phyloP scores from a whole-genome alignment of 2,113 vertebrate species.

The Varanus komodoensis region DNA sequence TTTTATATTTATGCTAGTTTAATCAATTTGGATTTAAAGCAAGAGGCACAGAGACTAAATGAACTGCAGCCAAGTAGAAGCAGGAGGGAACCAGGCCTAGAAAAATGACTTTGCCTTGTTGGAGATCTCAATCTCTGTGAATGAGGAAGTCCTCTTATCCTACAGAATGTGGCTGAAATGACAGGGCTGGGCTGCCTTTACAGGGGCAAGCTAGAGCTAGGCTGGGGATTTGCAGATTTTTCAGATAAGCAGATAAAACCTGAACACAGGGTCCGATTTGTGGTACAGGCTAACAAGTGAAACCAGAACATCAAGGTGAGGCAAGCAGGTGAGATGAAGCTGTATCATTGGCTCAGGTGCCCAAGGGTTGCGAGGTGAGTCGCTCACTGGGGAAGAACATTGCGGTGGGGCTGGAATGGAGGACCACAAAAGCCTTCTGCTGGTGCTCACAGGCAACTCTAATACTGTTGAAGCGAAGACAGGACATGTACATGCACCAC shows the following conservation, averaged over 20 bases:
- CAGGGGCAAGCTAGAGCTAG: neutral
- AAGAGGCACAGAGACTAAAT: conserved; percentile 4
- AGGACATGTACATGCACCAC: no score
- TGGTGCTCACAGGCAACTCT: no score
- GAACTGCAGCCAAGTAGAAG: neutral
- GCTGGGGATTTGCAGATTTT: neutral
- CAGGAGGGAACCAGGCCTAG: neutral
- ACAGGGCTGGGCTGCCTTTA: neutral
- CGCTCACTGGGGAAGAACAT: neutral
- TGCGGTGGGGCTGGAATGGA: neutral
- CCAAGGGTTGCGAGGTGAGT: neutral
- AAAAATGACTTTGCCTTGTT: neutral
- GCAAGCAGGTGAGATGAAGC: neutral
- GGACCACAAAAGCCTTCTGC: neutral
- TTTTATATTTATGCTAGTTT: conserved; percentile 82
- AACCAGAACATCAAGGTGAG: neutral
- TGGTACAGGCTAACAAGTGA: neutral
- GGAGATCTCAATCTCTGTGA: neutral
- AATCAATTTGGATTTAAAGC: conserved; percentile 71
- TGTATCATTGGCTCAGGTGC: neutral
- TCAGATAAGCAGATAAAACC: neutral
- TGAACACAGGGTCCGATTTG: neutral
- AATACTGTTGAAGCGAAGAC: no score
- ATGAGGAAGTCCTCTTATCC: neutral
- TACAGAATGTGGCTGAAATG: neutral